Evolutionary conservation across 2,888 invertebrate genomes (phyloP), one percentile per base, ranked within the genome.

Genomic region (Mythimna vitellina): DNA sequence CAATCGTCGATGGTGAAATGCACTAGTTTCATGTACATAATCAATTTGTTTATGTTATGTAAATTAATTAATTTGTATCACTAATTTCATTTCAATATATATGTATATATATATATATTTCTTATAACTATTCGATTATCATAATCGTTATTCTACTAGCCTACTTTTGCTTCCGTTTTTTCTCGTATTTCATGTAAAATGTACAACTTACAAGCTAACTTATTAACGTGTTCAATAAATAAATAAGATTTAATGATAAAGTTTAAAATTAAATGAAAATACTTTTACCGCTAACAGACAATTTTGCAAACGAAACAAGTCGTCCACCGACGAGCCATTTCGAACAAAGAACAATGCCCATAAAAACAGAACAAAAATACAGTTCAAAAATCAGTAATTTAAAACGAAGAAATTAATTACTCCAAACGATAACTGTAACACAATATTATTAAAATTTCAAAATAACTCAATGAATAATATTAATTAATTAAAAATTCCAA

Each of bases 191-290:
- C n/a, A 51, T 46, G 20, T 46, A 1, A 20, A 70, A 78, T 69
- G 20, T 77, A 69, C 56, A 72, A 35, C 56, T 51, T 70, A 78
- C 56, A 49, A 49, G 8, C 38, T 68, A 77, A 12, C 22, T 20
- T 12, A 42, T 4, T 4, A 14, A 49, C 29, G 29, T 20, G n/a
- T 76, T 46, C 35, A 29, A 46, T 25, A 1, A 71, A 42, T 38
- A 76, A 25, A 29, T 38, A 22, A 29, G 29, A 29, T 3, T 9
- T 29, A 20, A 14, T 20, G 29, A 29, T 4, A 20, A n/a, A 8
- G 5, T n/a, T 22, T 20, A 32, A 6, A 32, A 51, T 12, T 14
- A 0, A 32, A 42, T 10, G 1, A 22, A 32, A 7, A 10, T 25
- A 65, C 1, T 32, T 12, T n/a, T 6, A 53, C 22, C 9, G 14